Percentiles rank a stretch among this genome's conserved stretches.
These are phyloP conservation scores for Pangasius macronema DNA, from an alignment of 2,797 vertebrate species.

Conservation along the genomic window DNA sequence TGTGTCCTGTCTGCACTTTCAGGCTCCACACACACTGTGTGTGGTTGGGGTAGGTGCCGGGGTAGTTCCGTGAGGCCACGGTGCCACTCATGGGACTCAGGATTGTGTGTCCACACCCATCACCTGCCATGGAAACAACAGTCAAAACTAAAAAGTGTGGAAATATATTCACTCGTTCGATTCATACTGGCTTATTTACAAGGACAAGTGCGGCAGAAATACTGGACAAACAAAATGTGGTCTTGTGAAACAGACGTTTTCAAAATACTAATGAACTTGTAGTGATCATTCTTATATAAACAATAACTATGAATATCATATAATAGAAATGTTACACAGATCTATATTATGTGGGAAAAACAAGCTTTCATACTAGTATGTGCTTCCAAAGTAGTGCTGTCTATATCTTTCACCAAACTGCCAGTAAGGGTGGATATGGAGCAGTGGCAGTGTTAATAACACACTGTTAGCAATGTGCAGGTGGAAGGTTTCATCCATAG, in stretches of 20 bases:
- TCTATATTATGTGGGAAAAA: not conserved
- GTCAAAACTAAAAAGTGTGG: not conserved
- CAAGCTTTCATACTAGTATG: not conserved
- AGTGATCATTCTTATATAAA: not conserved
- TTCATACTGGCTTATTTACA: not conserved
- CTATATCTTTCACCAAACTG: not conserved
- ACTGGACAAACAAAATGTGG: not conserved
- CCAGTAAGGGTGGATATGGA: not conserved
- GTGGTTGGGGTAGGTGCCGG: constrained; percentile 85
- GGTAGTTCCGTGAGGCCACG: constrained; percentile 84
- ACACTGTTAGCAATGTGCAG: not conserved
- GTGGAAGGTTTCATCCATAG: not conserved
- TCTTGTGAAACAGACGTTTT: constrained; percentile 9
- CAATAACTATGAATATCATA: not conserved
- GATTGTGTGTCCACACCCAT: constrained; percentile 82
- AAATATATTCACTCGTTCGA: not conserved
- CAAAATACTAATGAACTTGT: constrained; percentile 5
- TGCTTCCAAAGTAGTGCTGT: not conserved
- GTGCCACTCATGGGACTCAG: constrained; percentile 81
- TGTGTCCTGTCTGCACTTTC: constrained; percentile 66
- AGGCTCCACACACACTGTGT: constrained; percentile 79
- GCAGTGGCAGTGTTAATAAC: not conserved
- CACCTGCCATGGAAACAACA: constrained; percentile 67
- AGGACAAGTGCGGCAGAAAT: not conserved
- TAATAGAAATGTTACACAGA: not conserved